Evolutionary conservation across 2,797 vertebrate species (phyloP).

Genomic region (Mormyrus proboscirostris): DNA sequence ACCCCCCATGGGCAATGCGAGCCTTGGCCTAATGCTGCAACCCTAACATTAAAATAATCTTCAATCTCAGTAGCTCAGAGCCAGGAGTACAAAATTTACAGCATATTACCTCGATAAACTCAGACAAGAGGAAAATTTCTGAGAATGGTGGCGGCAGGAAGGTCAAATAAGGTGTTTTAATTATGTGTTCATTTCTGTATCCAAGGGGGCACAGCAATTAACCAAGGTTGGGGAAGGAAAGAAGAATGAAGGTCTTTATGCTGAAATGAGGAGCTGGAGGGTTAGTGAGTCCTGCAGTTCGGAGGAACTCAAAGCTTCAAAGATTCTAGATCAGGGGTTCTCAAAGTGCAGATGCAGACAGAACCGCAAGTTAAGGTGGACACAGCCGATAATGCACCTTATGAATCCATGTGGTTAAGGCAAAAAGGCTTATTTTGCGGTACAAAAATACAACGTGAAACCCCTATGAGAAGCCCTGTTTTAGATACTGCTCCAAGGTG

Average conservation of each 20-base stretch:
- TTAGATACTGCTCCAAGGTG: not conserved
- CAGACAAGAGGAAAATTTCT: not conserved
- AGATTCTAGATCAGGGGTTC: not conserved
- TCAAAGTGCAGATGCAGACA: not conserved
- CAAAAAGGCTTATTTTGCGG: not conserved
- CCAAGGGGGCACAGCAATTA: not conserved
- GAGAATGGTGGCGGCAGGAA: not conserved
- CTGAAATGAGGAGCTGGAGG: not conserved
- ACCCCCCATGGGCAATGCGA: not conserved
- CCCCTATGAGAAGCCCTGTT: not conserved
- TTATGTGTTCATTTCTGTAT: slow-evolving; percentile 16
- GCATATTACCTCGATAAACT: not conserved
- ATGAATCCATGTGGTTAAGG: not conserved
- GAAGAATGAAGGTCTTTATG: slow-evolving; percentile 13
- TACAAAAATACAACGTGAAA: not conserved
- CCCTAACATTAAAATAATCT: not conserved
- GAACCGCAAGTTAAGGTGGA: not conserved
- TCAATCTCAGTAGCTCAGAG: not conserved
- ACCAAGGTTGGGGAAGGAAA: slow-evolving; percentile 1
- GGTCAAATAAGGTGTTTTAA: not conserved
- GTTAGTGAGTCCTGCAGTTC: not conserved
- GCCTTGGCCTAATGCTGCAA: not conserved
- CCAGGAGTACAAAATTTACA: not conserved
- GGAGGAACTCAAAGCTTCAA: not conserved
- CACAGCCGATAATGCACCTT: not conserved